Conservation (phyloP, 2,797 vertebrate genomes). For the Bufotes viridis region DNA sequence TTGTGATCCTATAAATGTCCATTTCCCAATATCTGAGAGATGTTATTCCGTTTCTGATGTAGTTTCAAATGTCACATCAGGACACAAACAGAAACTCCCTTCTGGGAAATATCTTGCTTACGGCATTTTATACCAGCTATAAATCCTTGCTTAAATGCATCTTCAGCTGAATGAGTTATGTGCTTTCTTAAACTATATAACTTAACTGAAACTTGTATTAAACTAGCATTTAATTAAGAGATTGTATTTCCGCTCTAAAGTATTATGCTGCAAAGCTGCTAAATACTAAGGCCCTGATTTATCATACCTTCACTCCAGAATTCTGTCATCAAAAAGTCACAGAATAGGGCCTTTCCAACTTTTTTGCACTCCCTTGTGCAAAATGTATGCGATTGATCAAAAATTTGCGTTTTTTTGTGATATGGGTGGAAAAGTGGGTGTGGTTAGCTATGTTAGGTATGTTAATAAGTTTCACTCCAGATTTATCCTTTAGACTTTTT, state of each 20-base stretch:
- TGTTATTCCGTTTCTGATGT: slow-evolving; percentile 7
- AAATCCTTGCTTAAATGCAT: slow-evolving; percentile 15
- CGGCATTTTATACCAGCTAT: slow-evolving; percentile 11
- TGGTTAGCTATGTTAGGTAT: too few species aligned
- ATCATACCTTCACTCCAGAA: too few species aligned
- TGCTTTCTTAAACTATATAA: neutral
- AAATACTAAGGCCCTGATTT: neutral
- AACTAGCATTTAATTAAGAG: slow-evolving; percentile 45
- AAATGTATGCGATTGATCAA: too few species aligned
- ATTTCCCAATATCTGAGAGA: neutral
- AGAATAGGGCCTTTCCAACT: too few species aligned
- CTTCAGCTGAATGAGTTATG: slow-evolving; percentile 6
- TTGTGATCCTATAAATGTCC: slow-evolving; percentile 12
- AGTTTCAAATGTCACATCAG: slow-evolving; percentile 13
- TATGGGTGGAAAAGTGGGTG: too few species aligned
- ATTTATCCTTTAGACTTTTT: too few species aligned
- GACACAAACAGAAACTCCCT: slow-evolving; percentile 25
- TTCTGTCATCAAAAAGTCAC: too few species aligned
- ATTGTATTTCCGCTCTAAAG: slow-evolving; percentile 17
- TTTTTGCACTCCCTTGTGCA: too few species aligned
- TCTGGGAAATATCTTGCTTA: slow-evolving; percentile 3
- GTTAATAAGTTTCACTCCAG: too few species aligned
- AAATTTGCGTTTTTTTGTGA: too few species aligned
- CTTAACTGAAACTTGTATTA: slow-evolving; percentile 3
- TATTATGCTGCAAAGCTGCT: slow-evolving; percentile 11